Evolutionary conservation across 2,888 invertebrate species (phyloP).

Genomic region (Latheticus oryzae): DNA sequence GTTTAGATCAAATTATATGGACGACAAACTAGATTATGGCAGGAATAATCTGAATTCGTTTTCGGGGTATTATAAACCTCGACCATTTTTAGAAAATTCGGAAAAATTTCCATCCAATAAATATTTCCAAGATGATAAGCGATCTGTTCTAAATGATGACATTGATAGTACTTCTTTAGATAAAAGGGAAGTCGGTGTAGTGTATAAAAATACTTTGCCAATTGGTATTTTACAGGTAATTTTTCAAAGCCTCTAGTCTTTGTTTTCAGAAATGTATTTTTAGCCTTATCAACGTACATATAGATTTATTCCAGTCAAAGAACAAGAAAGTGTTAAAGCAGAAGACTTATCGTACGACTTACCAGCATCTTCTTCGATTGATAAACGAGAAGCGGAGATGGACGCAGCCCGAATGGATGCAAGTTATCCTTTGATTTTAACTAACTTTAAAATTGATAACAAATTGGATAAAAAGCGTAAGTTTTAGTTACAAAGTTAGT

Average conservation of each 20-base stretch:
- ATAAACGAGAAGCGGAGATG: slow-evolving; percentile 15
- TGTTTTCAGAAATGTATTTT: neutral
- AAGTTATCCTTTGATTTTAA: slow-evolving; percentile 53
- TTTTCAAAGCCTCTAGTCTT: neutral
- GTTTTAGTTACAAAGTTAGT: neutral
- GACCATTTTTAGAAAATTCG: slow-evolving; percentile 5
- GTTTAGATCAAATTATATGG: slow-evolving; percentile 16
- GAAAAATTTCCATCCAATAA: slow-evolving; percentile 6
- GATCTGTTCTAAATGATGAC: slow-evolving; percentile 8
- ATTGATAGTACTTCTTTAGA: slow-evolving; percentile 1
- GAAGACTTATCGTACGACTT: slow-evolving; percentile 6
- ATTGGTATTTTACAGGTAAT: slow-evolving; percentile 39
- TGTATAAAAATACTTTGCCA: slow-evolving; percentile 31
- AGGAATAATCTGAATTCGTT: slow-evolving; percentile 13
- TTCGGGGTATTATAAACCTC: slow-evolving; percentile 18
- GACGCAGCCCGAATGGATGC: slow-evolving; percentile 28
- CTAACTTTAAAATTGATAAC: slow-evolving; percentile 55
- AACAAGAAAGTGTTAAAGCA: slow-evolving; percentile 10
- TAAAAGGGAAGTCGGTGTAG: slow-evolving; percentile 38
- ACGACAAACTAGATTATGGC: neutral
- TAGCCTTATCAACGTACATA: slow-evolving; percentile 38
- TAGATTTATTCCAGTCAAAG: slow-evolving; percentile 38
- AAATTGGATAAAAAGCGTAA: slow-evolving; percentile 47
- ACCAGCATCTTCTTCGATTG: neutral
- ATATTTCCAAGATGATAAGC: slow-evolving; percentile 10